phyloP scores from a whole-genome alignment of 1,140 invertebrate genomes.

The Tetragnatha versicolor region DNA sequence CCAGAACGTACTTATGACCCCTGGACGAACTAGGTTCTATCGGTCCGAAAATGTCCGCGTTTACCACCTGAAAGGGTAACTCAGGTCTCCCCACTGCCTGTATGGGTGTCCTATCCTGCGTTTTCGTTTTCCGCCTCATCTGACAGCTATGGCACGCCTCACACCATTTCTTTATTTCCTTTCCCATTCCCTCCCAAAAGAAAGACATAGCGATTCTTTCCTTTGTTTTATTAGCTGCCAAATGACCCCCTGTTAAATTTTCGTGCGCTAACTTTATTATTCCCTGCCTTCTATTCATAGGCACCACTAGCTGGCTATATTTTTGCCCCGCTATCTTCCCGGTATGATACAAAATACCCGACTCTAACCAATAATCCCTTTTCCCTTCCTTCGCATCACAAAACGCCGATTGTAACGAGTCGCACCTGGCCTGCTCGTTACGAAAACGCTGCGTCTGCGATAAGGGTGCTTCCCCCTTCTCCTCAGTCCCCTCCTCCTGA shows the following conservation, averaged over 20 bases:
- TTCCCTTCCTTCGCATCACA: neutral
- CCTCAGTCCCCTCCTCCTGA: neutral
- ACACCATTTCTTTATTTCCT: neutral
- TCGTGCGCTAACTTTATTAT: neutral
- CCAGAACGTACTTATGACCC: neutral
- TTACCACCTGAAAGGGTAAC: slow-evolving; percentile 4
- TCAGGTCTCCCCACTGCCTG: neutral
- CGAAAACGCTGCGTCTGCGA: no score
- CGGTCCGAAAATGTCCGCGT: neutral
- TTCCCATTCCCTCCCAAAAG: neutral
- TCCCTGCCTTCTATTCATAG: neutral
- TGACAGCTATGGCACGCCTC: neutral
- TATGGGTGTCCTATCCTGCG: neutral
- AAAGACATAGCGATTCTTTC: neutral
- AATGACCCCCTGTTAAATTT: neutral
- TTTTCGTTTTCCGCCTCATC: neutral
- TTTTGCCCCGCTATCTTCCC: neutral
- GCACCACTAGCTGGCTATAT: slow-evolving; percentile 4
- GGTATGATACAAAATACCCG: neutral
- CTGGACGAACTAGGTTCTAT: neutral
- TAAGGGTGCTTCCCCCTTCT: neutral
- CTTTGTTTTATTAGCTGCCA: neutral
- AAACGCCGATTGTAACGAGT: neutral
- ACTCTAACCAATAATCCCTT: neutral
- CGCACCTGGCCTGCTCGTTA: neutral